Percentiles rank a stretch among this genome's conserved stretches.
phyloP scores from a whole-genome alignment of 2,797 vertebrate species.

The Megaceryle alcyon region DNA sequence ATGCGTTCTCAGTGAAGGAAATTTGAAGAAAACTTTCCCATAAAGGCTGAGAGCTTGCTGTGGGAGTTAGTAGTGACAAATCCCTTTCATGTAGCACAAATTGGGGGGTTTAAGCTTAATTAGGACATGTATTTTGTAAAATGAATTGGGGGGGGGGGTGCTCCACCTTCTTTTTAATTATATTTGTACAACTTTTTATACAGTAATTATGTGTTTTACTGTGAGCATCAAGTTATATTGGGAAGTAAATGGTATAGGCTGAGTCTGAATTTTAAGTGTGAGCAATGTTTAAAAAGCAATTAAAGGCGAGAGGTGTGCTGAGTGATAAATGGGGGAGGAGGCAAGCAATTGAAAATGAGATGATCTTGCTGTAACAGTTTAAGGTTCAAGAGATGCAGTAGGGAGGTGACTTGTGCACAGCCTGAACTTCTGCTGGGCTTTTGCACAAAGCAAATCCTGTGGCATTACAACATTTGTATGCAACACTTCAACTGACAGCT shows the following conservation, averaged over 20 bases:
- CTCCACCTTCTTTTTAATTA: conserved; percentile 19
- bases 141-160: background rate
- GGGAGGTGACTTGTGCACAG: accelerated
- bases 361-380: background rate
- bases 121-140: background rate
- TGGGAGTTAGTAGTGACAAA: background rate
- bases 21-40: background rate
- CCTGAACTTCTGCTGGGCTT: background rate
- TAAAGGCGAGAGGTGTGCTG: background rate
- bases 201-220: conserved; percentile 33
- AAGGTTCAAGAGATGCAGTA: background rate
- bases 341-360: background rate
- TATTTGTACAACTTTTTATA: conserved; percentile 45
- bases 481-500: background rate
- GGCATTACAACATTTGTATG: background rate
- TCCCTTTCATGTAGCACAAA: background rate
- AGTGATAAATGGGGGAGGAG: conserved; percentile 37
- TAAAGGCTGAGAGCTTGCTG: background rate
- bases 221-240: conserved; percentile 3
- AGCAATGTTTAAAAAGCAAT: conserved; percentile 55
- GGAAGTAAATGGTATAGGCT: conserved; percentile 26
- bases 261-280: conserved; percentile 51
- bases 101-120: background rate
- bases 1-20: background rate
- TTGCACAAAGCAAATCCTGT: background rate